Conservation (phyloP, 1,140 invertebrate genomes). For the Drosophila varians region DNA sequence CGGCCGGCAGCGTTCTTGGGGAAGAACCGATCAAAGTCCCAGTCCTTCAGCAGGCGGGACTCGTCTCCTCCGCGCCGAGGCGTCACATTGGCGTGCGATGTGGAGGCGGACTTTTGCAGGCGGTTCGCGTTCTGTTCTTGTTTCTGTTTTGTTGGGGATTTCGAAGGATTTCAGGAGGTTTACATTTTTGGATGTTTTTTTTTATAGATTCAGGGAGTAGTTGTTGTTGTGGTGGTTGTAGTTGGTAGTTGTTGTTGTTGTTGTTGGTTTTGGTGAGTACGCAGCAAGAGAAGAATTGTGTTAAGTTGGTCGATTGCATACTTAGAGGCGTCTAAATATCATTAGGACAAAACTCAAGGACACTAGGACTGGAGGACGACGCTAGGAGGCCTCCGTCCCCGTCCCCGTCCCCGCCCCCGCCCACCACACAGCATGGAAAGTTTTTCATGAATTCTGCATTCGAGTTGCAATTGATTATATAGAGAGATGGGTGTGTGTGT, state of each 20-base stretch:
- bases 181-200: too few relatives aligned
- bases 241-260: slow-evolving; percentile 39
- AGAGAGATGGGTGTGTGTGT: slow-evolving; percentile 28
- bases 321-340: slow-evolving; percentile 49
- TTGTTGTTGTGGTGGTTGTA: slow-evolving; percentile 39
- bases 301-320: slow-evolving; percentile 42
- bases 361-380: neutral
- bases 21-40: slow-evolving; percentile 93
- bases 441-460: slow-evolving; percentile 79
- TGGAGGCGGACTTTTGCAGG: slow-evolving; percentile 82
- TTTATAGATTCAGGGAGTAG: slow-evolving; percentile 24
- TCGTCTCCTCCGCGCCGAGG: slow-evolving; percentile 38
- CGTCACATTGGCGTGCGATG: slow-evolving; percentile 65
- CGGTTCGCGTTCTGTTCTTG: slow-evolving; percentile 77
- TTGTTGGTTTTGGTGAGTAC: slow-evolving; percentile 61
- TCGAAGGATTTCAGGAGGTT: slow-evolving; percentile 1
- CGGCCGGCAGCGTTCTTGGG: slow-evolving; percentile 83
- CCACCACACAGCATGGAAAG: slow-evolving; percentile 66
- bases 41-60: slow-evolving; percentile 88
- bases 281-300: slow-evolving; percentile 76
- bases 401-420: too few relatives aligned
- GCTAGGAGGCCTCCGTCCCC: too few relatives aligned
- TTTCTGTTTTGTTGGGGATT: slow-evolving; percentile 60
- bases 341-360: neutral
- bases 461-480: slow-evolving; percentile 44